Percentiles rank a stretch among this genome's conserved stretches.
phyloP scores from a whole-genome alignment of 2,113 vertebrate species.

The Isichthys henryi region DNA sequence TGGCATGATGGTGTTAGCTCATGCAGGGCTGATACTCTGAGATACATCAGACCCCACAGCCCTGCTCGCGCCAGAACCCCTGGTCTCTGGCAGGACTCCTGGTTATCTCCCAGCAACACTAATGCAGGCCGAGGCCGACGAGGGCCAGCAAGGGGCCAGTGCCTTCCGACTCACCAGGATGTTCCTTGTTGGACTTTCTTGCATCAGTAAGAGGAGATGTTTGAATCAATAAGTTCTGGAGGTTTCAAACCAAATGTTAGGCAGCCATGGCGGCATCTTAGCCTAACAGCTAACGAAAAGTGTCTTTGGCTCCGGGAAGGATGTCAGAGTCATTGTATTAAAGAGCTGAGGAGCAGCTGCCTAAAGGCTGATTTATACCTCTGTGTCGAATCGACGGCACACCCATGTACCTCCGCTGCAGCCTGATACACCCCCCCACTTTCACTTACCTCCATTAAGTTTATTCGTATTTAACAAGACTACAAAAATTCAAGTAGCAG shows the following conservation, averaged over 20 bases:
- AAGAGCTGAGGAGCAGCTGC: not conserved
- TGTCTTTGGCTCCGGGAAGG: not conserved
- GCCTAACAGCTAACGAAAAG: not conserved
- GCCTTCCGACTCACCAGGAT: not conserved
- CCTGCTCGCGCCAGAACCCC: not conserved
- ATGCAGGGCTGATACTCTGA: not conserved
- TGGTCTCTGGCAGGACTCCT: not conserved
- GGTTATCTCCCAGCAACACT: not conserved
- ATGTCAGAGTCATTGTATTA: not conserved
- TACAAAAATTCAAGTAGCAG: too few relatives aligned
- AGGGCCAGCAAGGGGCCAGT: not conserved
- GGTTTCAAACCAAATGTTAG: not conserved
- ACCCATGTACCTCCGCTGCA: not conserved
- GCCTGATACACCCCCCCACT: not conserved
- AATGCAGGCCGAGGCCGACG: not conserved
- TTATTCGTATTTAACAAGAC: too few relatives aligned
- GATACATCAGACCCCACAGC: not conserved
- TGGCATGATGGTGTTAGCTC: not conserved
- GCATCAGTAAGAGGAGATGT: not conserved
- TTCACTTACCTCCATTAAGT: not conserved
- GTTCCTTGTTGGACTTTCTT: not conserved
- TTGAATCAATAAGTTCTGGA: not conserved
- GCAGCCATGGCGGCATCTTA: not conserved
- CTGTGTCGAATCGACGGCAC: too few relatives aligned
- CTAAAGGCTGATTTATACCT: not conserved